Percentiles rank a stretch among this genome's conserved stretches.
Evolutionary conservation across 2,113 vertebrate species (phyloP).

Genomic region (Odocoileus virginianus): DNA sequence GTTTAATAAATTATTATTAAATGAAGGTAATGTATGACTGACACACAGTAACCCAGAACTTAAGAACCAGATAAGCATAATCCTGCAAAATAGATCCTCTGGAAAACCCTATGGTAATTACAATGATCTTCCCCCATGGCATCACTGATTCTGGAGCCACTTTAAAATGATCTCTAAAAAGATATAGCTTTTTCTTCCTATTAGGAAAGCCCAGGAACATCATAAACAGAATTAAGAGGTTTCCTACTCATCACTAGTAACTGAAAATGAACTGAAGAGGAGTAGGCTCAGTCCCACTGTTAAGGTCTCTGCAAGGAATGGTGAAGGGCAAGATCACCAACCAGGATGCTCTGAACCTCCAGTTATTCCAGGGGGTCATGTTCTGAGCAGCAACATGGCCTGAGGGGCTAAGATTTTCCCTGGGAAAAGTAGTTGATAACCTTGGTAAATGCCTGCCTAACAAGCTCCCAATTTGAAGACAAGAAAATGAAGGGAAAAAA

Average conservation of each 20-base stretch:
- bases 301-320: not conserved
- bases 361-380: not conserved
- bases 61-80: not conserved
- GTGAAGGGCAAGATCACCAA: not conserved
- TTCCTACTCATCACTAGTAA: not conserved
- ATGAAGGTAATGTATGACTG: not conserved
- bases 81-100: not conserved
- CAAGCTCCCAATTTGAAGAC: not conserved
- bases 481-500: not conserved
- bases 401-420: not conserved
- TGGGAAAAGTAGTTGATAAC: not conserved
- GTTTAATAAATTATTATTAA: slow-evolving; percentile 34
- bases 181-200: not conserved
- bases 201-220: slow-evolving; percentile 2
- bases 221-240: slow-evolving; percentile 14
- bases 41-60: not conserved
- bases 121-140: not conserved
- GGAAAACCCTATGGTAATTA: not conserved
- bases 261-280: not conserved
- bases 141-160: not conserved
- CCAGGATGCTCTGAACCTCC: not conserved
- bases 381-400: not conserved
- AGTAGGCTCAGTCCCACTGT: not conserved
- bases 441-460: not conserved
- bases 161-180: not conserved